A percentile compares a stretch with the other conserved stretches of the same genome.
Evolutionary conservation across 2,888 invertebrate genomes (phyloP).

Genomic region (Tridacna crocea): DNA sequence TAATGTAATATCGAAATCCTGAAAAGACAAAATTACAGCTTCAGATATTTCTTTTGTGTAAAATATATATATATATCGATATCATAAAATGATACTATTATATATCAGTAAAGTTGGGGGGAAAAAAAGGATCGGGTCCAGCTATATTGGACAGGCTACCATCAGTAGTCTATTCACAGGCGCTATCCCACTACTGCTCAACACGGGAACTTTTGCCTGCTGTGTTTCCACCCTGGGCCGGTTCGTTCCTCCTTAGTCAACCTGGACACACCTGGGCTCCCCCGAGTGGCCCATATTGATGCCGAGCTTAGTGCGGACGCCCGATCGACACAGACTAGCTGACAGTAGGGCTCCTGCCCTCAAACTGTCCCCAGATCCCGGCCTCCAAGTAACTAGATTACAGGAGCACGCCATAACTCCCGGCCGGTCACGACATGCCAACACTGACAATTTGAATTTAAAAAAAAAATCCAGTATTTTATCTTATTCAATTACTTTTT

Average conservation of each 20-base stretch:
- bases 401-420: slow-evolving; percentile 17
- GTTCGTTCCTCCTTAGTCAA: slow-evolving; percentile 25
- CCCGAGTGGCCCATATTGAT: slow-evolving; percentile 24
- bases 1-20: too few relatives aligned
- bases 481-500: not conserved
- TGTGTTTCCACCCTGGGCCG: slow-evolving; percentile 25
- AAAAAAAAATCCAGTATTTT: not conserved
- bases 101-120: too few relatives aligned
- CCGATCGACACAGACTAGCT: slow-evolving; percentile 21
- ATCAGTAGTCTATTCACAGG: slow-evolving; percentile 20
- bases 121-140: slow-evolving; percentile 15
- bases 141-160: slow-evolving; percentile 17
- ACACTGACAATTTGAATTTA: not conserved
- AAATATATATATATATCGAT: too few relatives aligned
- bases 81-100: too few relatives aligned
- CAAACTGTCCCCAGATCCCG: slow-evolving; percentile 75
- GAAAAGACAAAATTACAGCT: too few relatives aligned
- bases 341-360: slow-evolving; percentile 13
- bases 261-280: slow-evolving; percentile 13
- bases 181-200: slow-evolving; percentile 24
- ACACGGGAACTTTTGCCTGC: slow-evolving; percentile 24
- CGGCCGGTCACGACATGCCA: not conserved
- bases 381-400: slow-evolving; percentile 20
- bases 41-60: too few relatives aligned
- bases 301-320: slow-evolving; percentile 25